These are phyloP conservation scores for Amphimedon queenslandica DNA, from an alignment of 37 sponge, comb jelly and placozoan genomes.

Conservation along the genomic window DNA sequence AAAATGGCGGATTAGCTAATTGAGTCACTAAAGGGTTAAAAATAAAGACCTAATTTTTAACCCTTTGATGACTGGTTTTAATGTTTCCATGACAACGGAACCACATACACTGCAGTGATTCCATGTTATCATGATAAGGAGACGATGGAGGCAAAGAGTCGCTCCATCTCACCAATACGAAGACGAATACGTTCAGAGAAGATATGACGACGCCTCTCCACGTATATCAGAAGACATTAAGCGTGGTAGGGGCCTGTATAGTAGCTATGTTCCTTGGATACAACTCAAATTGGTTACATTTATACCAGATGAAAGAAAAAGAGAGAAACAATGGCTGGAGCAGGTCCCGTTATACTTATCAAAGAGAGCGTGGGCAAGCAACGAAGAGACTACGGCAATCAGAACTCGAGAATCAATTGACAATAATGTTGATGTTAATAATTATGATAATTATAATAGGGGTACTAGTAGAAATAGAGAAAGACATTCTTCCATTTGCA, in stretches of 20 bases:
- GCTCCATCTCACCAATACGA: slow-evolving; percentile 1
- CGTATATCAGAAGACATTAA: slow-evolving; percentile 31
- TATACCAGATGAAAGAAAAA: slow-evolving; percentile 1
- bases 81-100: slow-evolving; percentile 1
- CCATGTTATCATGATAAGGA: slow-evolving; percentile 15
- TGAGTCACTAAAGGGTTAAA: too few species aligned
- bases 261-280: slow-evolving; percentile 43
- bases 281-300: slow-evolving; percentile 25
- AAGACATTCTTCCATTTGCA: too few species aligned
- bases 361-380: too few species aligned
- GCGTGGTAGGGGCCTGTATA: slow-evolving; percentile 13
- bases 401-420: not conserved
- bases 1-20: too few species aligned
- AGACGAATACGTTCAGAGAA: slow-evolving; percentile 19
- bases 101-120: not conserved
- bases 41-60: not conserved
- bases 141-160: not conserved
- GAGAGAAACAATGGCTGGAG: slow-evolving; percentile 8
- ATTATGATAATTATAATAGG: not conserved
- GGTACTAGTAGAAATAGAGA: too few species aligned
- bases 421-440: not conserved
- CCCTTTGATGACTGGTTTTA: not conserved
- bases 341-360: not conserved
- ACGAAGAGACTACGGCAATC: not conserved
- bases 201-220: slow-evolving; percentile 40